Percentiles rank a stretch among this genome's conserved stretches.
These are phyloP conservation scores for Acropternis orthonyx DNA, from an alignment of 2,797 vertebrate genomes.

Conservation along the genomic window DNA sequence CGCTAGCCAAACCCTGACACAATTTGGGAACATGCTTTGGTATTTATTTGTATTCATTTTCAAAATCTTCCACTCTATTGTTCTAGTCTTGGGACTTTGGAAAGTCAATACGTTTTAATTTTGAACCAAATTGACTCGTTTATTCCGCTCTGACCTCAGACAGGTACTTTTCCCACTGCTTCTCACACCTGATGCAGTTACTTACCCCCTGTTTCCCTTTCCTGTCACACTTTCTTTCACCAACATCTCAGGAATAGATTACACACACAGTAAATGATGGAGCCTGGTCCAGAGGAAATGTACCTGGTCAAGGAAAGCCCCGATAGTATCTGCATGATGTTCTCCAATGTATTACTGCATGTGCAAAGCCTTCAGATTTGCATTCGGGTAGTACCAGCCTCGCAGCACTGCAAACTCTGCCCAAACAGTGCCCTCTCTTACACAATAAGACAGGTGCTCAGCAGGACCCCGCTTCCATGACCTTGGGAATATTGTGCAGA, in stretches of 20 bases:
- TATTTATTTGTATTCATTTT: neutral
- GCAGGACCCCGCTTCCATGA: neutral
- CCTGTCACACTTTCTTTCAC: neutral
- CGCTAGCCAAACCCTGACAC: neutral
- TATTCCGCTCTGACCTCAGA: neutral
- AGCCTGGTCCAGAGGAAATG: neutral
- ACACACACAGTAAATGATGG: neutral
- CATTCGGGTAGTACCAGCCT: neutral
- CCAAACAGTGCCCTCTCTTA: neutral
- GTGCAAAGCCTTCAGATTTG: neutral
- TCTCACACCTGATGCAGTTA: neutral
- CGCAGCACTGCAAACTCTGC: neutral
- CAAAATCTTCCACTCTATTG: neutral
- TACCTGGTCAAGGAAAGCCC: rapidly evolving
- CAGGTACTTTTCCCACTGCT: neutral
- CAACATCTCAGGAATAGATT: neutral
- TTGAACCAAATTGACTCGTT: neutral
- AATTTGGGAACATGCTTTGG: neutral
- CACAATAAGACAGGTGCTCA: constrained; percentile 26
- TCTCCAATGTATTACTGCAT: neutral
- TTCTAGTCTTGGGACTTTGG: neutral
- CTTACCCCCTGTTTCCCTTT: neutral
- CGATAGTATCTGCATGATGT: neutral
- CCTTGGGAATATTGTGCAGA: constrained; percentile 51
- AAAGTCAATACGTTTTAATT: neutral